Evolutionary conservation across 2,888 invertebrate species (phyloP).

Genomic region (Mayetiola destructor): DNA sequence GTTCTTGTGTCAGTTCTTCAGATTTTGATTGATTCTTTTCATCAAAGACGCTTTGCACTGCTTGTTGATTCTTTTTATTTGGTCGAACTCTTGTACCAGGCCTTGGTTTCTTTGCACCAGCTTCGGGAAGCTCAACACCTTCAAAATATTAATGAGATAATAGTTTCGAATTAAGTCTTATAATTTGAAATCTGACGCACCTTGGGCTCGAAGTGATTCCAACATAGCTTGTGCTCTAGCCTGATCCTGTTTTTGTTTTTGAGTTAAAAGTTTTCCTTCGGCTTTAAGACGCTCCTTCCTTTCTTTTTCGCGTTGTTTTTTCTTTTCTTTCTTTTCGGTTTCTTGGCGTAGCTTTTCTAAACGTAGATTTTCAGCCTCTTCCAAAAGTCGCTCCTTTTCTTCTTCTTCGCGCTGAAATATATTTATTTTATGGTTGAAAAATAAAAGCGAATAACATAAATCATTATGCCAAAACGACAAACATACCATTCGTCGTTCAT

Average conservation of each 20-base stretch:
- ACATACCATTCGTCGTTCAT: slow-evolving; percentile 45
- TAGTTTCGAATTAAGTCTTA: too few species aligned
- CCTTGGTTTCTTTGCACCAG: slow-evolving; percentile 46
- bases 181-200: too few species aligned
- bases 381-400: slow-evolving; percentile 57
- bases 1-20: slow-evolving; percentile 17
- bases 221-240: slow-evolving; percentile 79
- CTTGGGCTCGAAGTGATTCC: slow-evolving; percentile 78
- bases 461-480: background rate
- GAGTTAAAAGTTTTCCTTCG: slow-evolving; percentile 88
- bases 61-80: slow-evolving; percentile 43
- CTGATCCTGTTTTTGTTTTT: slow-evolving; percentile 84
- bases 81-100: slow-evolving; percentile 62
- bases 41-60: slow-evolving; percentile 24
- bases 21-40: slow-evolving; percentile 18
- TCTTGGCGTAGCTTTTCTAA: slow-evolving; percentile 65
- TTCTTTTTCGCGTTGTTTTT: slow-evolving; percentile 85
- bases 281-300: slow-evolving; percentile 83
- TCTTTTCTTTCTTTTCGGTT: slow-evolving; percentile 74
- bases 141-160: too few species aligned
- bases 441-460: too few species aligned
- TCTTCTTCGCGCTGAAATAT: slow-evolving; percentile 55
- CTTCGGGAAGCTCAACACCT: slow-evolving; percentile 65
- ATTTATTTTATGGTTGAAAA: background rate
- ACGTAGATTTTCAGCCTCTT: slow-evolving; percentile 57